phyloP scores from a whole-genome alignment of 2,113 vertebrate species.

The Eublepharis macularius region DNA sequence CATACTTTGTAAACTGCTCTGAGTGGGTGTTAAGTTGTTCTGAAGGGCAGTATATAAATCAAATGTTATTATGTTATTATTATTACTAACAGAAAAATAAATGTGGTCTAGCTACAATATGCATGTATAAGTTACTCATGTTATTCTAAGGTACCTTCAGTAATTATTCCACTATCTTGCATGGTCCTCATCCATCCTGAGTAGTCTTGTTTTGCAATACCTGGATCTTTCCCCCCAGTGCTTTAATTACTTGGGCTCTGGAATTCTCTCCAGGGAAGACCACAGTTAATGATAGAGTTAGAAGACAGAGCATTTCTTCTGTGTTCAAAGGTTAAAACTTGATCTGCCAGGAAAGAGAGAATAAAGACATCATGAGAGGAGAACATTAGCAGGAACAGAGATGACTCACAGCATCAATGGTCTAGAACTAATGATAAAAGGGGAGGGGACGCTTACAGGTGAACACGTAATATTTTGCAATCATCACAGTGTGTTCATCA shows the following conservation, averaged over 20 bases:
- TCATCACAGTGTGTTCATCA: not conserved
- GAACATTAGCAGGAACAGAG: not conserved
- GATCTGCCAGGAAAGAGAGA: slow-evolving; percentile 69
- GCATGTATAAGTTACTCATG: not conserved
- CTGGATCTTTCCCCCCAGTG: not conserved
- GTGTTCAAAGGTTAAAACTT: slow-evolving; percentile 64
- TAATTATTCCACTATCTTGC: not conserved
- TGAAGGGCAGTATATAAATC: no score
- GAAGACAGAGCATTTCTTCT: slow-evolving; percentile 59
- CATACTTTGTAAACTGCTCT: no score
- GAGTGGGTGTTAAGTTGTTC: no score
- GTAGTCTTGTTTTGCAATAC: not conserved
- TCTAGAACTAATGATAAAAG: not conserved
- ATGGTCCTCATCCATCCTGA: not conserved
- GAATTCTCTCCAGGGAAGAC: slow-evolving; percentile 44
- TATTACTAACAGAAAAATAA: not conserved
- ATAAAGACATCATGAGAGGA: slow-evolving; percentile 47
- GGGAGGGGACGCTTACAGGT: not conserved
- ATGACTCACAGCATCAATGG: not conserved
- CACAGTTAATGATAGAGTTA: slow-evolving; percentile 61
- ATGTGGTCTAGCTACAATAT: not conserved
- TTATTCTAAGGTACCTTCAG: not conserved
- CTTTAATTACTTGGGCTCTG: slow-evolving; percentile 42
- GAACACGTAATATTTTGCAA: not conserved
- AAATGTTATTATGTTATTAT: no score